Evolutionary conservation across 2,888 invertebrate species (phyloP).

Genomic region (Cheilosia vernalis): DNA sequence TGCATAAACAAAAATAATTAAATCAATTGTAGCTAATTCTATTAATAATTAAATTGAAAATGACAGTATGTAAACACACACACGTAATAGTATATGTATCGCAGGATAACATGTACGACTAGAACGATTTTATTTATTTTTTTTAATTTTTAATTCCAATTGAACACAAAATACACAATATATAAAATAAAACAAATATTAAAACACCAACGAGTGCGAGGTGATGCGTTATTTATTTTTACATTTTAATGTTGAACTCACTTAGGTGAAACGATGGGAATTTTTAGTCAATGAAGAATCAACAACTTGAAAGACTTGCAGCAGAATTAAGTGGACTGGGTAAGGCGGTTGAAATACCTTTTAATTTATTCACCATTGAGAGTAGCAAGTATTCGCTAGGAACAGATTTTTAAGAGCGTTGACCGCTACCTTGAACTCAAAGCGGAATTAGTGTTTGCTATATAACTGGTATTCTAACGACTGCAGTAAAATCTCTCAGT

Average conservation of each 20-base stretch:
- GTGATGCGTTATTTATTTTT: conserved; percentile 15
- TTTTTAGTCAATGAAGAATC: too few species aligned
- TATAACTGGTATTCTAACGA: too few species aligned
- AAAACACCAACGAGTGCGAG: conserved; percentile 9
- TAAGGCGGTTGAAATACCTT: too few species aligned
- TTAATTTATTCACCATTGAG: too few species aligned
- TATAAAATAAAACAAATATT: conserved; percentile 38
- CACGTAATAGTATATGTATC: conserved; percentile 15
- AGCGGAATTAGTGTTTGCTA: too few species aligned
- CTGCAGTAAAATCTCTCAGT: too few species aligned
- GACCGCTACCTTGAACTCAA: too few species aligned
- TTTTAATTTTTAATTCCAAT: conserved; percentile 54
- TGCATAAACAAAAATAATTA: conserved; percentile 30
- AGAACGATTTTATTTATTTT: conserved; percentile 55
- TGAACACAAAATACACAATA: conserved; percentile 46
- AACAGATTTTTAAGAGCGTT: too few species aligned
- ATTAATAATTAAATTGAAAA: conserved; percentile 53
- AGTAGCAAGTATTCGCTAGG: too few species aligned
- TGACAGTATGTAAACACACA: conserved; percentile 39
- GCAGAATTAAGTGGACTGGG: too few species aligned
- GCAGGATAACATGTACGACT: conserved; percentile 38
- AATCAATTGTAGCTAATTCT: conserved; percentile 60
- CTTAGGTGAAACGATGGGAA: too few species aligned
- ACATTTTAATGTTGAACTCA: neutral
- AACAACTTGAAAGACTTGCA: too few species aligned